A percentile compares a stretch with the other conserved stretches of the same genome.
Conservation (phyloP, 35 echinoderm and acorn worm genomes). For the Ophiothrix spiculata region DNA sequence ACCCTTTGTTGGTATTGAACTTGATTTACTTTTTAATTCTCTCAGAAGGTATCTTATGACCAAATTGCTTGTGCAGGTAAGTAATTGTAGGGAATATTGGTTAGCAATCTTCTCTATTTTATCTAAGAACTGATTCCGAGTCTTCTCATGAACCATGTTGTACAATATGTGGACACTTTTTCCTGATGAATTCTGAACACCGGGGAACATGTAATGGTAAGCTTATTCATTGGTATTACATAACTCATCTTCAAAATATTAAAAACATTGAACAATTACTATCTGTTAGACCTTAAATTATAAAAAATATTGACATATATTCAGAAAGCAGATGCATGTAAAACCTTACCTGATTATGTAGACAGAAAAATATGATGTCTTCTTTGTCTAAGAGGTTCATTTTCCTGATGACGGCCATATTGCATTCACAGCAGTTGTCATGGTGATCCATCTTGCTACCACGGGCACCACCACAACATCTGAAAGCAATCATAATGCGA, state of each 20-base stretch:
- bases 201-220: background rate
- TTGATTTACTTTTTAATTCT: too few species aligned
- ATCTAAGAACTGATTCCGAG: too few species aligned
- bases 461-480: slow-evolving; percentile 51
- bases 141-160: too few species aligned
- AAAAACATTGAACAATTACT: background rate
- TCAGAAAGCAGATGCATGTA: background rate
- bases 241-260: background rate
- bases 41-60: too few species aligned
- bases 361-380: slow-evolving; percentile 76
- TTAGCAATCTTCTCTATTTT: too few species aligned
- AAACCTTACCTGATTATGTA: slow-evolving; percentile 73
- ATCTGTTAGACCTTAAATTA: background rate
- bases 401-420: slow-evolving; percentile 65
- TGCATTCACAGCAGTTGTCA: slow-evolving; percentile 93
- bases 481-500: too few species aligned
- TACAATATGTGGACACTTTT: background rate
- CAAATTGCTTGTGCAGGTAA: too few species aligned
- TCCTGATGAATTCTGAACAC: background rate
- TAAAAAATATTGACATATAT: background rate
- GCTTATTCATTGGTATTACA: background rate
- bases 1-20: too few species aligned
- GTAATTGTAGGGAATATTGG: too few species aligned
- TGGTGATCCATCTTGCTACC: background rate
- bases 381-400: slow-evolving; percentile 44